Evolutionary conservation across 2,113 vertebrate genomes (phyloP).

Genomic region (Bubo blakistoni): DNA sequence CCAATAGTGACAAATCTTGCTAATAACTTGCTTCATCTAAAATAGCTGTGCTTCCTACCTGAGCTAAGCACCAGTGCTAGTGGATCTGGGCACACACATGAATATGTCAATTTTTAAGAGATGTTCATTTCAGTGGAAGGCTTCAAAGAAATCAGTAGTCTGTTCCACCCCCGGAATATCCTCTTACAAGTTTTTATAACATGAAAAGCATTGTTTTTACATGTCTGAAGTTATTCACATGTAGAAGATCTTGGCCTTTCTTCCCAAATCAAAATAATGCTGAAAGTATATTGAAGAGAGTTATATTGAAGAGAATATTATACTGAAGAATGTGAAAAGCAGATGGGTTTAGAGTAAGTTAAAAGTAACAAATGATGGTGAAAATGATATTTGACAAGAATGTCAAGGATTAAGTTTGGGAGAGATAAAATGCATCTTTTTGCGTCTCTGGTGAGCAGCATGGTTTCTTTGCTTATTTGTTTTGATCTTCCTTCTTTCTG

Average conservation of each 20-base stretch:
- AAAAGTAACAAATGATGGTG: neutral
- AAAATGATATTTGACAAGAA: neutral
- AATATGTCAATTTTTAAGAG: neutral
- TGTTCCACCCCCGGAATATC: neutral
- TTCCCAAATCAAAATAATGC: neutral
- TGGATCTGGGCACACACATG: neutral
- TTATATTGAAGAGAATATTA: neutral
- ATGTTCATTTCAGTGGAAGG: neutral
- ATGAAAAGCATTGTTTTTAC: neutral
- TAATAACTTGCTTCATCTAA: neutral
- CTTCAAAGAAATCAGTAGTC: neutral
- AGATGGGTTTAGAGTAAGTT: neutral
- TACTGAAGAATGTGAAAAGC: neutral
- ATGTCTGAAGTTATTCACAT: neutral
- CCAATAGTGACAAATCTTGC: neutral
- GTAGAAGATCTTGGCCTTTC: neutral
- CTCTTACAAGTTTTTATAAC: neutral
- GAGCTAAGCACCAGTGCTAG: neutral
- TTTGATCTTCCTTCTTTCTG: neutral
- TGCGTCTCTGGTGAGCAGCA: neutral
- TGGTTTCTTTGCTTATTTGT: neutral
- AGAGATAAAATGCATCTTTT: neutral
- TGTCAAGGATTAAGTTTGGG: neutral
- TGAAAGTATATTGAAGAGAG: neutral
- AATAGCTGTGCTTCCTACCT: neutral